A percentile compares a stretch with the other conserved stretches of the same genome.
Evolutionary conservation across 2,888 invertebrate species (phyloP).

Genomic region (Heliothis peltigera): DNA sequence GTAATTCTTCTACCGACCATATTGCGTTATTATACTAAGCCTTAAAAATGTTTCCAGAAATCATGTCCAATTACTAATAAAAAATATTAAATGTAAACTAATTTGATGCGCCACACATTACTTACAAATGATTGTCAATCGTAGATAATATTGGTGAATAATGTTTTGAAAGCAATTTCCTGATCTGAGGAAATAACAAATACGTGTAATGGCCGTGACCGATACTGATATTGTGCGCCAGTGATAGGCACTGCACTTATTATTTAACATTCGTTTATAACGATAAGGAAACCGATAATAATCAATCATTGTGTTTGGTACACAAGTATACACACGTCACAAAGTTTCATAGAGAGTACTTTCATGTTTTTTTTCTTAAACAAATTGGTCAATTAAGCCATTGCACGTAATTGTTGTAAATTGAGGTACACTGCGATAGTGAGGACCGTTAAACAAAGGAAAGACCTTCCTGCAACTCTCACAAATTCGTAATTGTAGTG

Average conservation of each 20-base stretch:
- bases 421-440: conserved; percentile 75
- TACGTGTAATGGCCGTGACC: conserved; percentile 64
- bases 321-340: conserved; percentile 43
- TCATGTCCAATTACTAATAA: conserved; percentile 30
- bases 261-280: conserved; percentile 42
- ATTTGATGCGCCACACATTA: conserved; percentile 34
- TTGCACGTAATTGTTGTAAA: conserved; percentile 73
- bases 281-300: conserved; percentile 48
- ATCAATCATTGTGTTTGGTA: conserved; percentile 22
- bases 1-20: conserved; percentile 20
- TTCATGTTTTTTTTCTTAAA: conserved; percentile 67
- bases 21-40: conserved; percentile 9
- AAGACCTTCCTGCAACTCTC: conserved; percentile 80
- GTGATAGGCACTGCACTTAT: conserved; percentile 44
- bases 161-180: conserved; percentile 73
- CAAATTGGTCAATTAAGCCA: conserved; percentile 79
- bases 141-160: conserved; percentile 63
- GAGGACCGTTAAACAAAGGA: conserved; percentile 81
- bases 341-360: conserved; percentile 51
- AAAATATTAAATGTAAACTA: conserved; percentile 17
- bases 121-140: conserved; percentile 48
- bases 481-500: conserved; percentile 86
- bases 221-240: conserved; percentile 50
- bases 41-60: conserved; percentile 32
- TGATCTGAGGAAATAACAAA: conserved; percentile 65